Evolutionary conservation across 2,113 vertebrate species (phyloP).

Genomic region (Ceyx cyanopectus): DNA sequence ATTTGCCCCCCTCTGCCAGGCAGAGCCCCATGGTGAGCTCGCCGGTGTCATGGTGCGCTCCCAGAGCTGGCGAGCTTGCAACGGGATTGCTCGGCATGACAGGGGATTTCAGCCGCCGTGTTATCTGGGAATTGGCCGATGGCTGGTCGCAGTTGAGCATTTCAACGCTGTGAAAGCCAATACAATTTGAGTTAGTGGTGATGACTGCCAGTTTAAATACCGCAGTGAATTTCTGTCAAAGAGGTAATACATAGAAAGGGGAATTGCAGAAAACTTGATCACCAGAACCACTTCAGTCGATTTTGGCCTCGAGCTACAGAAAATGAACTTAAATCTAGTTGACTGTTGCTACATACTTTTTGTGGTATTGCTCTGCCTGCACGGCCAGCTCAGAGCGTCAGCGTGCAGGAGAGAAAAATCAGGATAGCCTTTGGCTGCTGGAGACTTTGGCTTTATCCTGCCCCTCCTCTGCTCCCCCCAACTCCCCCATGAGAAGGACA

Average conservation of each 20-base stretch:
- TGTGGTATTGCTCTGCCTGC: conserved; percentile 68
- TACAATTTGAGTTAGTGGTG: conserved; percentile 86
- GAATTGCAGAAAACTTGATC: conserved; percentile 84
- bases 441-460: background rate
- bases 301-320: conserved; percentile 83
- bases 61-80: conserved; percentile 1
- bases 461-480: background rate
- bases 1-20: background rate
- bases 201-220: conserved; percentile 86
- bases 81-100: conserved; percentile 71
- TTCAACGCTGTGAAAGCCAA: conserved; percentile 82
- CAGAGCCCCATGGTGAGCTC: background rate
- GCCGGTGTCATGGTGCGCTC: background rate
- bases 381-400: background rate
- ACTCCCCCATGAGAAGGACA: background rate
- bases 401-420: background rate
- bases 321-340: conserved; percentile 84
- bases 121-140: conserved; percentile 81
- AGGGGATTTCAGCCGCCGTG: conserved; percentile 76
- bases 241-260: conserved; percentile 76
- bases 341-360: conserved; percentile 75
- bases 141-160: conserved; percentile 81
- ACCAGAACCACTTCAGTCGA: conserved; percentile 78
- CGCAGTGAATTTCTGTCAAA: conserved; percentile 82
- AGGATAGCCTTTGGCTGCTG: background rate